Evolutionary conservation across 2,113 vertebrate genomes (phyloP).

Genomic region (Catagonus wagneri): DNA sequence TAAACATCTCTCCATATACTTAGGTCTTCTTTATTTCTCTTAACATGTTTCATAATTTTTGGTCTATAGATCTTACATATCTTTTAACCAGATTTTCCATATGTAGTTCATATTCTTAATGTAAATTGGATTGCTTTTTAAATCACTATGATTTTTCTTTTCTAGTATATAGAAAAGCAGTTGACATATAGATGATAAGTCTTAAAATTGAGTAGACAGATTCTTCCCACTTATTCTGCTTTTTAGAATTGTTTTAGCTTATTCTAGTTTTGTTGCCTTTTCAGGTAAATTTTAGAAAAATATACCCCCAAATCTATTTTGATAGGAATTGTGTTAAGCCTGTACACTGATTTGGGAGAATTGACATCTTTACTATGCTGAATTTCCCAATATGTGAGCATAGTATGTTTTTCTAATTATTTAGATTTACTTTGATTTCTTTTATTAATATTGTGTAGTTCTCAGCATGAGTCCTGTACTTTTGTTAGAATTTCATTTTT

Average conservation of each 20-base stretch:
- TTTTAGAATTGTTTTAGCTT: slow-evolving; percentile 17
- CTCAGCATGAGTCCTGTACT: neutral
- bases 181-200: neutral
- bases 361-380: neutral
- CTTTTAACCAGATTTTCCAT: neutral
- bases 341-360: neutral
- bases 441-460: neutral
- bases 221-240: neutral
- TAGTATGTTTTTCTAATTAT: neutral
- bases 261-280: neutral
- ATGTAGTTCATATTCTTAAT: slow-evolving; percentile 17
- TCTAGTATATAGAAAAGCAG: neutral
- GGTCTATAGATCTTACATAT: neutral
- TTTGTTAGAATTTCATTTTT: neutral
- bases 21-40: neutral
- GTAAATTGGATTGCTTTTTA: neutral
- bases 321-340: neutral
- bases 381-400: neutral
- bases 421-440: neutral
- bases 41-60: neutral
- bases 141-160: neutral
- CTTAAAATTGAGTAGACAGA: neutral
- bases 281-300: neutral
- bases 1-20: neutral
- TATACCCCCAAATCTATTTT: neutral